Evolutionary conservation across 2,797 vertebrate species (phyloP).

Genomic region (Aphelocoma californica): DNA sequence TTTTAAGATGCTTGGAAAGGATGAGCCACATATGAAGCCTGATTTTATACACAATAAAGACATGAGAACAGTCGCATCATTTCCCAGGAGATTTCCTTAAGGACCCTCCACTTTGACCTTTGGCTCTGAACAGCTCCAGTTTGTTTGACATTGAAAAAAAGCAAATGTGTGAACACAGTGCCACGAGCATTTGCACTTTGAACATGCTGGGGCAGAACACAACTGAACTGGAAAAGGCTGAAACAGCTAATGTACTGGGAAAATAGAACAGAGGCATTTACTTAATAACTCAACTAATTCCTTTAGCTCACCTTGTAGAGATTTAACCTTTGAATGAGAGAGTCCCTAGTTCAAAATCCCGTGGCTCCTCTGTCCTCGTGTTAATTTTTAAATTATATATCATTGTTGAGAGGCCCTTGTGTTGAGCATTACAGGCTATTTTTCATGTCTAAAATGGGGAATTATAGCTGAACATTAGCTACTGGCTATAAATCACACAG

Average conservation of each 20-base stretch:
- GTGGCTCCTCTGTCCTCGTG: slow-evolving; percentile 66
- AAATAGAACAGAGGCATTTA: slow-evolving; percentile 49
- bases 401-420: slow-evolving; percentile 68
- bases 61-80: slow-evolving; percentile 30
- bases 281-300: slow-evolving; percentile 66
- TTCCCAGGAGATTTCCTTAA: slow-evolving; percentile 21
- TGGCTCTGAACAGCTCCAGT: slow-evolving; percentile 22
- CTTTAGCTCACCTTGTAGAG: slow-evolving; percentile 71
- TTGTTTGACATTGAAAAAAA: slow-evolving; percentile 49
- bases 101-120: slow-evolving; percentile 25
- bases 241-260: slow-evolving; percentile 49
- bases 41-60: slow-evolving; percentile 44
- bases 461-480: slow-evolving; percentile 68
- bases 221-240: slow-evolving; percentile 59
- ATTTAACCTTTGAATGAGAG: slow-evolving; percentile 68
- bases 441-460: slow-evolving; percentile 70
- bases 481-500: slow-evolving; percentile 40
- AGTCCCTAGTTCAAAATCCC: slow-evolving; percentile 70
- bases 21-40: background rate
- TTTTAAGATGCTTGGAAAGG: slow-evolving; percentile 44
- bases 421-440: slow-evolving; percentile 64
- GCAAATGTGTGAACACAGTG: slow-evolving; percentile 41
- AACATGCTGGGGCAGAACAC: slow-evolving; percentile 53
- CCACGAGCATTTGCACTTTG: slow-evolving; percentile 62
- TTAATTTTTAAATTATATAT: slow-evolving; percentile 80